A percentile compares a stretch with the other conserved stretches of the same genome.
Evolutionary conservation across 2,113 vertebrate genomes (phyloP).

Genomic region (Pungitius pungitius): DNA sequence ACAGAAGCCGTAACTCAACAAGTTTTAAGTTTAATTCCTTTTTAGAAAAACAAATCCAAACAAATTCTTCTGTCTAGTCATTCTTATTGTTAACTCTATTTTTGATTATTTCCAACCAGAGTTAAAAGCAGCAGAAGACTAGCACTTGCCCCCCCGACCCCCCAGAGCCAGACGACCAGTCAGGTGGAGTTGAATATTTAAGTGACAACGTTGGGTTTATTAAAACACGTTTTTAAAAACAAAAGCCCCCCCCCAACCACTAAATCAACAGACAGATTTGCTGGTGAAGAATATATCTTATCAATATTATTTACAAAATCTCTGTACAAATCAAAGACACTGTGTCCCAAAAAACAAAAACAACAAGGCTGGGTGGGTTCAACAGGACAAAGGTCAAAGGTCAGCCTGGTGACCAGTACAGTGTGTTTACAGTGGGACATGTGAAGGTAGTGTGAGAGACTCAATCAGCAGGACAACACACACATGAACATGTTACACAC

Average conservation of each 20-base stretch:
- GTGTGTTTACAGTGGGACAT: too few species aligned
- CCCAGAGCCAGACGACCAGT: too few species aligned
- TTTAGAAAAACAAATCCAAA: slow-evolving; percentile 60
- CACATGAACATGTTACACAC: too few species aligned
- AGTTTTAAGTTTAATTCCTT: slow-evolving; percentile 74
- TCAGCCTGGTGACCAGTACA: too few species aligned
- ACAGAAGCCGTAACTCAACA: slow-evolving; percentile 22
- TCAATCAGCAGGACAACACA: too few species aligned
- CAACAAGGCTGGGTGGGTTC: too few species aligned
- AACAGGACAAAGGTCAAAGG: too few species aligned
- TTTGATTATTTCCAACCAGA: slow-evolving; percentile 34
- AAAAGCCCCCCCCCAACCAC: not conserved
- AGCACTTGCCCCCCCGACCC: too few species aligned
- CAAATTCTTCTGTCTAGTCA: slow-evolving; percentile 55
- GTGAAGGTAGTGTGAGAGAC: too few species aligned
- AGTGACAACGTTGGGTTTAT: too few species aligned
- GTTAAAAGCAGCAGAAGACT: slow-evolving; percentile 66
- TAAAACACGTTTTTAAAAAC: too few species aligned
- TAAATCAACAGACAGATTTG: slow-evolving; percentile 68
- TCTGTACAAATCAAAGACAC: slow-evolving; percentile 72
- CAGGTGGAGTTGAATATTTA: too few species aligned
- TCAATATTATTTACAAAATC: slow-evolving; percentile 73
- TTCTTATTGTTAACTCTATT: not conserved
- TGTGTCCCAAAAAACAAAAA: not conserved
- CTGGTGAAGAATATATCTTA: slow-evolving; percentile 76